Percentiles rank a stretch among this genome's conserved stretches.
These are phyloP conservation scores for Crematogaster levior DNA, from an alignment of 2,888 invertebrate genomes.

Conservation along the genomic window DNA sequence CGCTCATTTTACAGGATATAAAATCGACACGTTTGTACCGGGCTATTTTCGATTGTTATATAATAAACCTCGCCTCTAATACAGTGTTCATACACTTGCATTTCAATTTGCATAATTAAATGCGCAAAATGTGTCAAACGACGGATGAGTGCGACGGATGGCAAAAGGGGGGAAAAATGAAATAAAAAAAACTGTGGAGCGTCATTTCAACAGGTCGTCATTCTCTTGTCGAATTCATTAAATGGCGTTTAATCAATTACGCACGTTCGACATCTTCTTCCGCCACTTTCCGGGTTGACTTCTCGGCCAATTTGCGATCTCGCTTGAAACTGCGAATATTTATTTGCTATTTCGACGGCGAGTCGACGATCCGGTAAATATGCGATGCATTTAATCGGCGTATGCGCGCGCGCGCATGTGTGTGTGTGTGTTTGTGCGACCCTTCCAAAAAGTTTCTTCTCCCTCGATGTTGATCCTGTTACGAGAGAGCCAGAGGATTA, in stretches of 20 bases:
- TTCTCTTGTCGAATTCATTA: slow-evolving; percentile 27
- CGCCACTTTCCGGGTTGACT: slow-evolving; percentile 4
- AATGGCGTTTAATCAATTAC: slow-evolving; percentile 47
- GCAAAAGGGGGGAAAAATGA: background rate
- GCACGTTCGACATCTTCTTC: slow-evolving; percentile 36
- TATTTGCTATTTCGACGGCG: slow-evolving; percentile 10
- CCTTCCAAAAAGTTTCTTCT: slow-evolving; percentile 52
- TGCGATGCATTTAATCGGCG: slow-evolving; percentile 47
- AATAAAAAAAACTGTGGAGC: background rate
- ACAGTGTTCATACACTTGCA: slow-evolving; percentile 16
- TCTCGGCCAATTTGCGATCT: slow-evolving; percentile 25
- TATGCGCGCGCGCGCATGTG: background rate
- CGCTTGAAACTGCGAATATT: slow-evolving; percentile 33
- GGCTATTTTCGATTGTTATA: slow-evolving; percentile 16
- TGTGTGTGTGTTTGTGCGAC: background rate
- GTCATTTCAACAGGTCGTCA: slow-evolving; percentile 47
- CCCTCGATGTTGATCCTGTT: slow-evolving; percentile 44
- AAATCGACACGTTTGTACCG: slow-evolving; percentile 30
- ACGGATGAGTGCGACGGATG: background rate
- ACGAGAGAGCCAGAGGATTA: slow-evolving; percentile 49
- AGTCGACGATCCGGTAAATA: slow-evolving; percentile 28
- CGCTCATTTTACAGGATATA: slow-evolving; percentile 48
- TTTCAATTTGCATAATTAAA: slow-evolving; percentile 47
- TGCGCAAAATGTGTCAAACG: slow-evolving; percentile 1
- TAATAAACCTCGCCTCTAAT: slow-evolving; percentile 30